phyloP scores from a whole-genome alignment of 1,140 invertebrate species.

The Drosophila tani region DNA sequence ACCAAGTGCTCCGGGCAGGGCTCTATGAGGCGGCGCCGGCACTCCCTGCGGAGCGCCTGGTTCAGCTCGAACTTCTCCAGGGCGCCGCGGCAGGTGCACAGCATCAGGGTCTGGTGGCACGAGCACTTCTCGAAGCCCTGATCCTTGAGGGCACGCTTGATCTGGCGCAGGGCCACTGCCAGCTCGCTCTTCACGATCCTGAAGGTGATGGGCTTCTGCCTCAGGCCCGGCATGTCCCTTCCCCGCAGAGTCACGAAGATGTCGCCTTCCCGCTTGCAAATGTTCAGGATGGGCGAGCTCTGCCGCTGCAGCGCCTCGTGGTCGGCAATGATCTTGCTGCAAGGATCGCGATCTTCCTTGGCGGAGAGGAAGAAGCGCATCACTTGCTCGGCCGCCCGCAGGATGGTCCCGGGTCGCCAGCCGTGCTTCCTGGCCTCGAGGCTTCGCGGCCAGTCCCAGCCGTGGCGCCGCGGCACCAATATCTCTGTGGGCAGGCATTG shows the following conservation, averaged over 20 bases:
- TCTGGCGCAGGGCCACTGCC: conserved; percentile 34
- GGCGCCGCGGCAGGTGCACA: conserved; percentile 65
- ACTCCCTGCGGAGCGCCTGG: conserved; percentile 50
- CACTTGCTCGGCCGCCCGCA: conserved; percentile 56
- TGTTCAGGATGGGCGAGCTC: conserved; percentile 48
- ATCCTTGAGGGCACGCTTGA: conserved; percentile 60
- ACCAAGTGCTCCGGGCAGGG: conserved; percentile 51
- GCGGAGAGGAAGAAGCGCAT: conserved; percentile 69
- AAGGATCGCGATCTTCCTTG: conserved; percentile 23
- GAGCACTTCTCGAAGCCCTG: conserved; percentile 71
- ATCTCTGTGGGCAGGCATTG: conserved; percentile 32
- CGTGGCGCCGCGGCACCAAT: conserved; percentile 58
- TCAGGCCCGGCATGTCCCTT: conserved; percentile 5
- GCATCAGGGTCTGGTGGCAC: conserved; percentile 65
- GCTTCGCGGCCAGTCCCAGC: conserved; percentile 69
- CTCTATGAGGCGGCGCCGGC: conserved; percentile 32
- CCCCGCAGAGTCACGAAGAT: conserved; percentile 67
- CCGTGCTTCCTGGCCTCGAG: conserved; percentile 41
- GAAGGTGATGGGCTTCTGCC: conserved; percentile 73
- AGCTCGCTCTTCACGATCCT: conserved; percentile 69
- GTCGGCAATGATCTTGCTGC: neutral
- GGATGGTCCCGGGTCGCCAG: conserved; percentile 71
- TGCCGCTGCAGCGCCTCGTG: neutral
- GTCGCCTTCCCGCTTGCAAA: conserved; percentile 67
- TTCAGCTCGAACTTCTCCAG: conserved; percentile 59